A percentile compares a stretch with the other conserved stretches of the same genome.
These are phyloP conservation scores for Eilema sororculum DNA, from an alignment of 2,888 invertebrate genomes.

Conservation along the genomic window DNA sequence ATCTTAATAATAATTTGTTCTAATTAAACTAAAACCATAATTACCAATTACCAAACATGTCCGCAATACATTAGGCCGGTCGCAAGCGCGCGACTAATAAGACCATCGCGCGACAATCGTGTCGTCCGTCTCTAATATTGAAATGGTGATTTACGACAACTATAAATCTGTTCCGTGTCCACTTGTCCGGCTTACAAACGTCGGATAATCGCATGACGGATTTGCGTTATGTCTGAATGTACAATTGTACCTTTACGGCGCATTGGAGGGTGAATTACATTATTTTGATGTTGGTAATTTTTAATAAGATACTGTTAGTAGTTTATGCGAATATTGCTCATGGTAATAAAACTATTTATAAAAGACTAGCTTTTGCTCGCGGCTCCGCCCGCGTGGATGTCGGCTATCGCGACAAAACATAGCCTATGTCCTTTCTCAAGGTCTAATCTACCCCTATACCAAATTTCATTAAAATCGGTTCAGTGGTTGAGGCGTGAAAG, in stretches of 20 bases:
- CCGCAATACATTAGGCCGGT: slow-evolving; percentile 48
- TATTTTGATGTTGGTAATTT: slow-evolving; percentile 6
- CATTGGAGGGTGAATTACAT: slow-evolving; percentile 6
- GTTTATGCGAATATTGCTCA: neutral
- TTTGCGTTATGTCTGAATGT: slow-evolving; percentile 44
- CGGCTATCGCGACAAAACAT: no score
- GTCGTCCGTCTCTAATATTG: slow-evolving; percentile 67
- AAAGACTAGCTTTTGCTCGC: no score
- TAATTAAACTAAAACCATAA: slow-evolving; percentile 17
- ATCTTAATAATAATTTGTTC: neutral
- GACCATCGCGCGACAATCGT: slow-evolving; percentile 51
- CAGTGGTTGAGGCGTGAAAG: no score
- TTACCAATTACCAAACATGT: slow-evolving; percentile 16
- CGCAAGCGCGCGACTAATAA: slow-evolving; percentile 44
- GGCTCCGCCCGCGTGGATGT: no score
- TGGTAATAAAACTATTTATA: no score
- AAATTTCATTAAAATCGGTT: no score
- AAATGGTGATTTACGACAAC: slow-evolving; percentile 75
- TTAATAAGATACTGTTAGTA: neutral
- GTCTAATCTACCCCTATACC: no score
- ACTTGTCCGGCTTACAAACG: slow-evolving; percentile 74
- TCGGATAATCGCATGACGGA: slow-evolving; percentile 76
- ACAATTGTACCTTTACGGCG: slow-evolving; percentile 32
- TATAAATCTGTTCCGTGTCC: slow-evolving; percentile 80
- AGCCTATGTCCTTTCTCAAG: no score